These are phyloP conservation scores for Fissipunctia ypsillon DNA, from an alignment of 2,888 invertebrate species.

Conservation along the genomic window DNA sequence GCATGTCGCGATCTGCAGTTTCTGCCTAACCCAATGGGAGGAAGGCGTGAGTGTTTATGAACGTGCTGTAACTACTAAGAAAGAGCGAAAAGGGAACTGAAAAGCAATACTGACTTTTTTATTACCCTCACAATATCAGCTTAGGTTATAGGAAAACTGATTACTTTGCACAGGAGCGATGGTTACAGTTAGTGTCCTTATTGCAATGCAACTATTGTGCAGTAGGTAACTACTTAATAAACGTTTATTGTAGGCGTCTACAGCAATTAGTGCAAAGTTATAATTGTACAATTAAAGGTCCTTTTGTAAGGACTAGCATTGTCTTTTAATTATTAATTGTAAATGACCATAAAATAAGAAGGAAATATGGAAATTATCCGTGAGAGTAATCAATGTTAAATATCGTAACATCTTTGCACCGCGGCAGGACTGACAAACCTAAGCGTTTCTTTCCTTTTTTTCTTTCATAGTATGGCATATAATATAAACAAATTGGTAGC, in stretches of 20 bases:
- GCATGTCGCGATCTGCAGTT: background rate
- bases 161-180: background rate
- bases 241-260: conserved; percentile 9
- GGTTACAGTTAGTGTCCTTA: background rate
- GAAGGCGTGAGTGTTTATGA: background rate
- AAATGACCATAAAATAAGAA: background rate
- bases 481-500: background rate
- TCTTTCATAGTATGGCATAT: background rate
- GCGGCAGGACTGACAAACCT: no score
- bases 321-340: conserved; percentile 2
- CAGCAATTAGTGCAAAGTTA: conserved; percentile 12
- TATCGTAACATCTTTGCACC: background rate
- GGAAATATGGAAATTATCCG: background rate
- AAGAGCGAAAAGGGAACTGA: background rate
- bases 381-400: background rate
- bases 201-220: conserved; percentile 6
- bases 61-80: background rate
- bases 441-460: background rate
- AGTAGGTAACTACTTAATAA: background rate
- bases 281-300: conserved; percentile 13
- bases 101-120: background rate
- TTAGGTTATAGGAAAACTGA: background rate
- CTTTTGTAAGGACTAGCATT: conserved; percentile 20
- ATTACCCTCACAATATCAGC: background rate
- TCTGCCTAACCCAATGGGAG: background rate